phyloP scores from a whole-genome alignment of 2,888 invertebrate species.

The Euzophera pinguis region DNA sequence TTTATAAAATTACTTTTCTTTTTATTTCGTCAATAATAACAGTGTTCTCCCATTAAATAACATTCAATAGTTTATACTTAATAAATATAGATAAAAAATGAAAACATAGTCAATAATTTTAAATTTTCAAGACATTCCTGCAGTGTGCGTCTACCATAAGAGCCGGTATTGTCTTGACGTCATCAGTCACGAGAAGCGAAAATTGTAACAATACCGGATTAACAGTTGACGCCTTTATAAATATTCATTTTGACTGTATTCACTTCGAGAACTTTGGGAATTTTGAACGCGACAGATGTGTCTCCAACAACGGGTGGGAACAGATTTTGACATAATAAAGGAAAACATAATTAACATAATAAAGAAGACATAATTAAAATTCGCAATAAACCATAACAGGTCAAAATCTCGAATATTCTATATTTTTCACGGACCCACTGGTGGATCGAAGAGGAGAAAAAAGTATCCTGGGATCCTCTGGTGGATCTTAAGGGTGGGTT shows the following conservation, averaged over 20 bases:
- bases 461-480: too few species aligned
- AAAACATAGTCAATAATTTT: background rate
- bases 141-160: conserved; percentile 50
- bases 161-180: conserved; percentile 68
- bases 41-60: too few species aligned
- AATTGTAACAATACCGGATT: conserved; percentile 74
- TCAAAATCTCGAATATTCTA: too few species aligned
- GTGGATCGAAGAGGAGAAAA: too few species aligned
- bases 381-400: background rate
- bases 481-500: too few species aligned
- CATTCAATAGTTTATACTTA: too few species aligned
- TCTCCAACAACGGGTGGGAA: conserved; percentile 18
- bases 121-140: background rate
- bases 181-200: conserved; percentile 69
- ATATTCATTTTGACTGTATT: conserved; percentile 71
- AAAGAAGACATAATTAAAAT: background rate
- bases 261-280: conserved; percentile 53
- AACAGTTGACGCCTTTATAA: conserved; percentile 77
- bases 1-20: too few species aligned
- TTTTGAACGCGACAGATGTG: conserved; percentile 71
- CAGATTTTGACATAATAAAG: conserved; percentile 1
- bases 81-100: too few species aligned
- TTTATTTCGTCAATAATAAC: too few species aligned
- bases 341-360: conserved; percentile 8
- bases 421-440: too few species aligned